phyloP scores from a whole-genome alignment of 2,113 vertebrate species.

The Balaeniceps rex region DNA sequence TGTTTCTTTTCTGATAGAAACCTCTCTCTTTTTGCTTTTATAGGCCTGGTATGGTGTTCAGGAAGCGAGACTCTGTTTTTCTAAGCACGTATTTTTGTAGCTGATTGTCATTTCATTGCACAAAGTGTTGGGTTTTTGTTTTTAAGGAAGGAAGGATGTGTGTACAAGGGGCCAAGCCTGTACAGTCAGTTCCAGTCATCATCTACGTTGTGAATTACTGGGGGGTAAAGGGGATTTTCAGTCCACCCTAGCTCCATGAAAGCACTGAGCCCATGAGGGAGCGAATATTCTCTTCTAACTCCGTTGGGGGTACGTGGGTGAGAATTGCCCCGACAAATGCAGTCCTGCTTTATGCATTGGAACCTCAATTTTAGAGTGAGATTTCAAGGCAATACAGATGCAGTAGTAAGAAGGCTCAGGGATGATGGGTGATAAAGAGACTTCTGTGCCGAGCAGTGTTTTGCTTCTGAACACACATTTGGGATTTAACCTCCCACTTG shows the following conservation, averaged over 20 bases:
- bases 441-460: neutral
- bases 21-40: neutral
- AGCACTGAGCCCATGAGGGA: neutral
- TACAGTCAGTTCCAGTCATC: neutral
- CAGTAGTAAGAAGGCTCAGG: neutral
- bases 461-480: neutral
- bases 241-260: neutral
- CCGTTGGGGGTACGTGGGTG: accelerated
- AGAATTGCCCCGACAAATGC: neutral
- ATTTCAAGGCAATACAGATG: neutral
- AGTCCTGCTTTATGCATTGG: neutral
- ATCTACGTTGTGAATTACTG: neutral
- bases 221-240: neutral
- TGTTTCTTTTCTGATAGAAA: neutral
- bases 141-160: neutral
- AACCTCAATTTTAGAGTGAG: neutral
- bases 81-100: neutral
- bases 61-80: neutral
- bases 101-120: neutral
- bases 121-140: neutral
- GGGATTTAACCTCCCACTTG: neutral
- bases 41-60: neutral
- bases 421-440: neutral
- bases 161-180: neutral
- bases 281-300: neutral